phyloP scores from a whole-genome alignment of 2,888 invertebrate species.

The Melanchra persicariae region DNA sequence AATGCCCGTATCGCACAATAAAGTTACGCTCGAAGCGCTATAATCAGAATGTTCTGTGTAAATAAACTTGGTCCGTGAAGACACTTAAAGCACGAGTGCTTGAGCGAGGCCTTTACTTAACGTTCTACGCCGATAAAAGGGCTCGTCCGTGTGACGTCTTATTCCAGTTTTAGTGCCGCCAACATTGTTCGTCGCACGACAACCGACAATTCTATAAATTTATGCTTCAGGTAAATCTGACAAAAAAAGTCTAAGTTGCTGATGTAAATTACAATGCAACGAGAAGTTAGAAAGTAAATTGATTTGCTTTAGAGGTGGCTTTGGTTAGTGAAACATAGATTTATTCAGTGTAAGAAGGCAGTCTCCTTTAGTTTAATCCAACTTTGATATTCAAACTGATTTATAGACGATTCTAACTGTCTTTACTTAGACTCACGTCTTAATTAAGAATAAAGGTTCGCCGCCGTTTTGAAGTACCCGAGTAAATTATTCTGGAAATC shows the following conservation, averaged over 20 bases:
- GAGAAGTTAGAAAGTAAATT: constrained; percentile 54
- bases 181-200: constrained; percentile 74
- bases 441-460: constrained; percentile 42
- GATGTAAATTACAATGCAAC: constrained; percentile 64
- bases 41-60: constrained; percentile 73
- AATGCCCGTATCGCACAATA: constrained; percentile 70
- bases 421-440: background rate
- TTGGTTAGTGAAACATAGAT: background rate
- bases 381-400: constrained; percentile 20
- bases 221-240: constrained; percentile 72
- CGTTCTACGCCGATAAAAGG: constrained; percentile 72
- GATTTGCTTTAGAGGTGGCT: constrained; percentile 1
- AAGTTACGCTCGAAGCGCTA: constrained; percentile 70
- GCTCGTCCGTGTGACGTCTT: constrained; percentile 71
- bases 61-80: constrained; percentile 71
- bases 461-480: constrained; percentile 9
- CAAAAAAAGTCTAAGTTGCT: constrained; percentile 59
- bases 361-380: background rate
- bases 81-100: constrained; percentile 69
- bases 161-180: constrained; percentile 77
- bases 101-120: constrained; percentile 70
- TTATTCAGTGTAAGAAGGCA: background rate
- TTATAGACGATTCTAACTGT: constrained; percentile 13
- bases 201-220: constrained; percentile 77
- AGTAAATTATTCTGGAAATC: constrained; percentile 45